Conservation (phyloP, 1,140 invertebrate species). For the Sitobion miscanthi region DNA sequence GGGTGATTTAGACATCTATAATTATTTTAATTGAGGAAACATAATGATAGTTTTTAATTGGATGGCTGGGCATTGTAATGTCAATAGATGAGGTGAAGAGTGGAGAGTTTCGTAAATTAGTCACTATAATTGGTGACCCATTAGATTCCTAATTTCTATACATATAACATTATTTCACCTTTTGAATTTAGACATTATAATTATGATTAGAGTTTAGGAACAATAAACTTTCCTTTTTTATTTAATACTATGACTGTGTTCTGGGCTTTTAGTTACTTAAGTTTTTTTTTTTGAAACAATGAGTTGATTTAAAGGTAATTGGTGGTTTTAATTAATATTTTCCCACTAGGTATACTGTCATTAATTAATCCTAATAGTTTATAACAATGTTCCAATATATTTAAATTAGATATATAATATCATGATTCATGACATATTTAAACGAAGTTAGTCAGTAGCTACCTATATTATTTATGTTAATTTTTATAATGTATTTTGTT, state of each 20-base stretch:
- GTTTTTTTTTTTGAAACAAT: neutral
- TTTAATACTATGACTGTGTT: neutral
- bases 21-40: slow-evolving; percentile 15
- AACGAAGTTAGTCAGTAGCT: neutral
- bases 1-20: neutral
- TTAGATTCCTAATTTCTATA: neutral
- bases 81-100: neutral
- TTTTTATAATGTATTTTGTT: neutral
- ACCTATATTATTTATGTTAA: neutral
- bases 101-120: neutral
- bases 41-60: slow-evolving; percentile 42
- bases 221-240: neutral
- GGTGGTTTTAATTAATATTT: too few relatives aligned
- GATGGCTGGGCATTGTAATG: neutral
- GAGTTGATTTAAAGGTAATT: neutral
- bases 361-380: too few relatives aligned
- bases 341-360: too few relatives aligned
- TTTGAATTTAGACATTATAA: neutral
- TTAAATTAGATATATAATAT: too few relatives aligned
- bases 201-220: neutral
- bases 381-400: too few relatives aligned
- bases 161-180: neutral
- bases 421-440: too few relatives aligned
- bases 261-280: neutral
- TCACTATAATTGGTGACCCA: neutral